phyloP scores from a whole-genome alignment of 2,888 invertebrate genomes.

The Crocallis elinguaria region DNA sequence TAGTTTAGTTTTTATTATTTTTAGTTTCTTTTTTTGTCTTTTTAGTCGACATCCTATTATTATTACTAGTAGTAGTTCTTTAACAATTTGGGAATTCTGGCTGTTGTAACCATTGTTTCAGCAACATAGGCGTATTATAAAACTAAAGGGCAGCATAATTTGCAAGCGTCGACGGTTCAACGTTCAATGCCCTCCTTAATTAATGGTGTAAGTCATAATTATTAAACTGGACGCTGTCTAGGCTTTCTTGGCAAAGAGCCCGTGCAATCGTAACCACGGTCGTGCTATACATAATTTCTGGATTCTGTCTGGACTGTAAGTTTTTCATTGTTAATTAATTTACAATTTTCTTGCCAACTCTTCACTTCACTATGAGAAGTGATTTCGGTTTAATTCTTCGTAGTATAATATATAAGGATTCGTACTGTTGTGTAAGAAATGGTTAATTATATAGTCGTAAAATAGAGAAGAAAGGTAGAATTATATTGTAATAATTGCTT shows the following conservation, averaged over 20 bases:
- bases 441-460: too few species aligned
- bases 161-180: conserved; percentile 6
- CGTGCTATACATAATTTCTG: conserved; percentile 65
- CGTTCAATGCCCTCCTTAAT: conserved; percentile 44
- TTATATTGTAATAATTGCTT: too few species aligned
- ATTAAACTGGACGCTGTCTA: conserved; percentile 59
- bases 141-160: conserved; percentile 1
- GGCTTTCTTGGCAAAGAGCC: conserved; percentile 69
- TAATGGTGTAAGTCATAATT: conserved; percentile 69
- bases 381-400: conserved; percentile 19
- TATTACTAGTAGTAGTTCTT: too few species aligned
- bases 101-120: background rate
- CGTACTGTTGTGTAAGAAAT: background rate
- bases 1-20: too few species aligned
- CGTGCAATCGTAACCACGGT: conserved; percentile 64
- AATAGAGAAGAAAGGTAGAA: too few species aligned
- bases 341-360: conserved; percentile 71
- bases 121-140: background rate
- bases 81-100: background rate
- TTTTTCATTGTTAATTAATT: conserved; percentile 77
- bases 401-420: background rate
- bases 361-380: conserved; percentile 48
- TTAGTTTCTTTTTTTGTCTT: too few species aligned
- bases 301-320: conserved; percentile 54
- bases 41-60: background rate